phyloP scores from a whole-genome alignment of 2,888 invertebrate genomes.

The Andrena flavipes region DNA sequence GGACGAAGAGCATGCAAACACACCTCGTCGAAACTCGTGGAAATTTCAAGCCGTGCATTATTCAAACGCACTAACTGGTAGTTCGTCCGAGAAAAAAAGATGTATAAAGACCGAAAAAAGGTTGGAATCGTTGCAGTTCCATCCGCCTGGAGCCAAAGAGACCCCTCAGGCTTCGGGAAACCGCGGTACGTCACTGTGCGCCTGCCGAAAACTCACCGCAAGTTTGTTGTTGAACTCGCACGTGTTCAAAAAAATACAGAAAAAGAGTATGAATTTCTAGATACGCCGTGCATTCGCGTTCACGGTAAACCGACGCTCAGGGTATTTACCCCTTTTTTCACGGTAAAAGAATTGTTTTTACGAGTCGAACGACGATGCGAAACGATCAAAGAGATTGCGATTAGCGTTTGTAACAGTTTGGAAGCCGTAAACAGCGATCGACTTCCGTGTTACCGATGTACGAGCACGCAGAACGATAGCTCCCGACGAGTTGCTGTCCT shows the following conservation, averaged over 20 bases:
- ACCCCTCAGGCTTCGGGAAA: constrained; percentile 53
- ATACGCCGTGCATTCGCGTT: too few species aligned
- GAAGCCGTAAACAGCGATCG: neutral
- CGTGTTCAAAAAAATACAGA: constrained; percentile 67
- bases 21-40: neutral
- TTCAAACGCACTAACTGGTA: constrained; percentile 9
- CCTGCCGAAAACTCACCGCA: constrained; percentile 75
- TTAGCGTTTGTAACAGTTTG: neutral
- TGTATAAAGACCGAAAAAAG: neutral
- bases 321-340: too few species aligned
- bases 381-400: too few species aligned
- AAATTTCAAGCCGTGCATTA: constrained; percentile 27
- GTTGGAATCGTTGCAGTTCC: constrained; percentile 12
- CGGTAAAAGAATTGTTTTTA: neutral
- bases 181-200: constrained; percentile 76
- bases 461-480: neutral
- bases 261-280: constrained; percentile 52
- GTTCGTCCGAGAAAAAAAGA: neutral
- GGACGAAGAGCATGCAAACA: neutral
- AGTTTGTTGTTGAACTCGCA: constrained; percentile 82
- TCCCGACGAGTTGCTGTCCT: neutral
- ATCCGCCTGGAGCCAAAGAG: constrained; percentile 9
- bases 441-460: neutral
- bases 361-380: neutral
- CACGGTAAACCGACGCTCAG: neutral